Base-by-base conservation (phyloP, 92 coral and sea anemone species). In the Blastomussa wellsi region DNA sequence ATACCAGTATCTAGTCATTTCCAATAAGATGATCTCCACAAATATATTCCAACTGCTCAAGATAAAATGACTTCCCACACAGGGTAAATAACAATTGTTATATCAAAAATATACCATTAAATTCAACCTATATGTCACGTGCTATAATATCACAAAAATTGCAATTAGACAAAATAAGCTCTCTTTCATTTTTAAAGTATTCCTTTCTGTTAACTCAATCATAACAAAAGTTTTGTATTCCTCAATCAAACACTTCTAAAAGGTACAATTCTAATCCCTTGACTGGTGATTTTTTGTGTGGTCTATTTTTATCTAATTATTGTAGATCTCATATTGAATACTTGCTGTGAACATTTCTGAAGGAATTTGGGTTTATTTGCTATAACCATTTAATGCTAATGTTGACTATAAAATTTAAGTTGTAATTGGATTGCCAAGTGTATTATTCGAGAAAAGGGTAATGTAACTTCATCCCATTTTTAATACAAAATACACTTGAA, bases 61-160 rank as follows among this genome's bases (percentile, higher is more conserved):
- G 41, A 60, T 26, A 14, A 75, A 14, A 3, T 74, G 62, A 13
- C 9, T 52, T 35, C 38, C 60, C 28, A 35, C 33, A 24, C 7
- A 77, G 31, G 51, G 55, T 36, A 59, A 77, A 53, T 1, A 31
- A 20, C 16, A 55, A 32, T 20, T 37, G 26, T n/a, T n/a, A n/a
- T n/a, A n/a, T n/a, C 26, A 52, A 55, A n/a, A 33, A 52, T 49
- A 31, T 32, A n/a, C n/a, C n/a, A 76, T 76, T 33, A 76, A 76
- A 36, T 77, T 77, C 17, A 57, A 48, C 81, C 69, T 77, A 52
- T 77, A n/a, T n/a, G n/a, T n/a, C n/a, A n/a, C n/a, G n/a, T n/a
- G n/a, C n/a, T n/a, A n/a, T n/a, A n/a, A n/a, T n/a, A n/a, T n/a
- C n/a, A n/a, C 6, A 38, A 37, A 15, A 38, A 70, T 36, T 70